These are phyloP conservation scores for Heliconius hermathena DNA, from an alignment of 1,140 invertebrate species.

Conservation along the genomic window DNA sequence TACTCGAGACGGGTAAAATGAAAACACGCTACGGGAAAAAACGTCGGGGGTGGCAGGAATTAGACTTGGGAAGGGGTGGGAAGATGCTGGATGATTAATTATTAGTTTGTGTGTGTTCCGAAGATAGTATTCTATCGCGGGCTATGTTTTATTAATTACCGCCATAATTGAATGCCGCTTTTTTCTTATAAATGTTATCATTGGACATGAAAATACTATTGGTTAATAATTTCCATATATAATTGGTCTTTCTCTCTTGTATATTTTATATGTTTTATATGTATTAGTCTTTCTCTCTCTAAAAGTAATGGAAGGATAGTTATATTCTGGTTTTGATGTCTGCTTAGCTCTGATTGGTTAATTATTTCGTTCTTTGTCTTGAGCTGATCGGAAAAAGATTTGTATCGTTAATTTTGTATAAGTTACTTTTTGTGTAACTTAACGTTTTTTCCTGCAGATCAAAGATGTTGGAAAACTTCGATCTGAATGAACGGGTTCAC, in stretches of 20 bases:
- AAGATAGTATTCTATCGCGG: slow-evolving; percentile 56
- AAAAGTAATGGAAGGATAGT: not conserved
- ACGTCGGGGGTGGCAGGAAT: slow-evolving; percentile 60
- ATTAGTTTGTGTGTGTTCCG: slow-evolving; percentile 77
- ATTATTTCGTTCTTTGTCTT: slow-evolving; percentile 1
- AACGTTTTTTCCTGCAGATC: no score
- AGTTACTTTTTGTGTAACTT: not conserved
- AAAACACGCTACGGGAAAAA: slow-evolving; percentile 76
- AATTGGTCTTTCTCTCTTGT: not conserved
- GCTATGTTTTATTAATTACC: slow-evolving; percentile 67
- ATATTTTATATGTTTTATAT: not conserved
- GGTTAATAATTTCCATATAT: not conserved
- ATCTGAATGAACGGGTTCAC: no score
- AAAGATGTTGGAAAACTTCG: no score
- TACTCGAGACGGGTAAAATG: slow-evolving; percentile 72
- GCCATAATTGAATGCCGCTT: slow-evolving; percentile 37
- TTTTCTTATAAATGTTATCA: slow-evolving; percentile 21
- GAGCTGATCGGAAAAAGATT: not conserved
- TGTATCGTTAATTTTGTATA: not conserved
- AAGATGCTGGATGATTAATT: slow-evolving; percentile 77
- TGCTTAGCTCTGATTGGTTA: not conserved
- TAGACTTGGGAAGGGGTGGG: slow-evolving; percentile 61
- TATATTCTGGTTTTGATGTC: slow-evolving; percentile 3
- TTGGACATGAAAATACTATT: slow-evolving; percentile 4
- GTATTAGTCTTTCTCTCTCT: not conserved